Evolutionary conservation across 2,797 vertebrate genomes (phyloP), one percentile per base, ranked within the genome.

Genomic region (Cirrhinus mrigala): DNA sequence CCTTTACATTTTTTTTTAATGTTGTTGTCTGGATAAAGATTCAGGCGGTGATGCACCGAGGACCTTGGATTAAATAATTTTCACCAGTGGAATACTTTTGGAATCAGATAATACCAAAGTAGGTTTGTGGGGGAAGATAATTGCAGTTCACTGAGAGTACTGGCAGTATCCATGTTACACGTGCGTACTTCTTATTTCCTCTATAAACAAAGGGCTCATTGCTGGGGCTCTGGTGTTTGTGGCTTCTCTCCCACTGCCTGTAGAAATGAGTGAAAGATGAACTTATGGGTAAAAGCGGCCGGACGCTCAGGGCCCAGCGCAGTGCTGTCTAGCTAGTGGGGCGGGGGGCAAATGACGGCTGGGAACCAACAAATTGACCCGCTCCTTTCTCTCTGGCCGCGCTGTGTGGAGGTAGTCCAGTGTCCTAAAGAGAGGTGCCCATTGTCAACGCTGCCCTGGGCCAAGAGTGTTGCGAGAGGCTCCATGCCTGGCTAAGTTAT

Each of bases 171-270:
- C 71, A 90, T 88, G 73, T 94, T 91, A 90, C 90, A 90, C 85
- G 91, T 91, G 89, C 89, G 89, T 90, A 90, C 90, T 91, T 90
- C 89, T 90, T 88, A 85, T 93, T 92, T 93, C 91, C 90, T 92
- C 89, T 90, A 86, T 92, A 93, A 94, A 94, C 92, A 94, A 91
- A 92, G 90, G 88, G 86, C 90, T 92, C 92, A 91, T 92, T 93
- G 92, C 92, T 91, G 84, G 81, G 88, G 71, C 89, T 90, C 88
- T 92, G 89, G 90, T 89, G 87, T 92, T 92, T 91, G 91, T 91
- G 90, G 91, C 89, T 91, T 92, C 86, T 90, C 85, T 92, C 87
- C 87, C 83, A 88, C 91, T 90, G 85, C 91, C 89, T 86, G 90
- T 85, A 92, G 89, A 91, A 92, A 91, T 79, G 82, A 91, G 89